A percentile compares a stretch with the other conserved stretches of the same genome.
Evolutionary conservation across 2,113 vertebrate species (phyloP).

Genomic region (Mohoua ochrocephala): DNA sequence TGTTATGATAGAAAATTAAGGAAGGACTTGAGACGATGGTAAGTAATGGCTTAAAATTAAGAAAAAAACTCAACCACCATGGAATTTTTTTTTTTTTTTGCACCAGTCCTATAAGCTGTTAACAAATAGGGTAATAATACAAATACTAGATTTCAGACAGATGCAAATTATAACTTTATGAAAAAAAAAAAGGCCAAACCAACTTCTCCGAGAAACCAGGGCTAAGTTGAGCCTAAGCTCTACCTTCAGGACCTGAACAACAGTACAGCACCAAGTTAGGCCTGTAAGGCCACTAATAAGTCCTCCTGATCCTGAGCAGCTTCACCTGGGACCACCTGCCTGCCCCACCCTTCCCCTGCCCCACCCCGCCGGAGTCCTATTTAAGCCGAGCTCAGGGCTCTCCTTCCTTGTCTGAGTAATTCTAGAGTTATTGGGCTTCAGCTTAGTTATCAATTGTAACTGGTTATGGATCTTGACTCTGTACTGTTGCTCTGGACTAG

Average conservation of each 20-base stretch:
- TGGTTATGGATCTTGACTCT: fast-evolving
- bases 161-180: fast-evolving
- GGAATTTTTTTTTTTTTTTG: not conserved
- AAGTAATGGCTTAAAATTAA: not conserved
- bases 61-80: not conserved
- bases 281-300: not conserved
- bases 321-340: not conserved
- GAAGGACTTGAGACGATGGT: fast-evolving
- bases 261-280: fast-evolving
- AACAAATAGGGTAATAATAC: fast-evolving
- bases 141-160: fast-evolving
- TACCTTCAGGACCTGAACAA: fast-evolving
- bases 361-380: no score
- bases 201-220: fast-evolving
- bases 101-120: not conserved
- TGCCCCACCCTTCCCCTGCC: no score
- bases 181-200: not conserved
- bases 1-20: fast-evolving
- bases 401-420: fast-evolving
- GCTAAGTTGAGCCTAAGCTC: fast-evolving
- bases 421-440: fast-evolving
- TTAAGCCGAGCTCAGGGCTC: fast-evolving
- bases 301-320: not conserved
- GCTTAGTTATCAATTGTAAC: fast-evolving
- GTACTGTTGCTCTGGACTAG: fast-evolving